Base-by-base conservation (phyloP, 2,797 vertebrate genomes). In the Oreortyx pictus region DNA sequence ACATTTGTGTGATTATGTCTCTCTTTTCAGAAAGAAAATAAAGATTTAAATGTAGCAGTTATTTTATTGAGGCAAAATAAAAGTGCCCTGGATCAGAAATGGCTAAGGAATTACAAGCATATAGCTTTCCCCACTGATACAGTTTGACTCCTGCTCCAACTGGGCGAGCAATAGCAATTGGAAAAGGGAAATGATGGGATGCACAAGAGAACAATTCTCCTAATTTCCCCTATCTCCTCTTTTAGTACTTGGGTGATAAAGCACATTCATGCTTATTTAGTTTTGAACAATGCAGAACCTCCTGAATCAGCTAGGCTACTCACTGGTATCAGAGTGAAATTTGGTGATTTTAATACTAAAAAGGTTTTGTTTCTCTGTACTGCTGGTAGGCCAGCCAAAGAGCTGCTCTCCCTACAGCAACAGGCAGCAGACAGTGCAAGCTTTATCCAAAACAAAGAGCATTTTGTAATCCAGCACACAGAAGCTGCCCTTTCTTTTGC, bases 21-120 rank as follows among this genome's bases (percentile, higher is more conserved):
- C 84, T 91, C 72, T 72, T 62, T 33, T 61, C 39, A 68, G 76
- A 66, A 75, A 39, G 44, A 81, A 90, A 92, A 89, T 35, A 73
- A 8, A 75, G 82, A 78, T 72, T 71, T 56, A 64, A 75, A 73
- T 27, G 59, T 47, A 56, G 14, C 44, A 35, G 19, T 25, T 33
- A 33, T 72, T 18, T 66, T 23, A 41, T 3, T 60, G 35, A 78
- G 43, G 19, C 46, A 61, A n/a, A 90, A 25, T 24, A 75, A 59
- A 84, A 65, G 68, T 33, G 59, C 56, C 39, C 66, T 89, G 50
- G 4, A 59, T 86, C 17, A 56, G 54, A 83, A 90, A 16, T 7
- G 54, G 59, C 72, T 62, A 18, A 29, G 59, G 29, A 85, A 80
- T 59, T 85, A 79, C 49, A 78, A 72, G 35, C 7, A 33, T 25